Conservation (phyloP, 2,113 vertebrate species). For the Chunga burmeisteri region DNA sequence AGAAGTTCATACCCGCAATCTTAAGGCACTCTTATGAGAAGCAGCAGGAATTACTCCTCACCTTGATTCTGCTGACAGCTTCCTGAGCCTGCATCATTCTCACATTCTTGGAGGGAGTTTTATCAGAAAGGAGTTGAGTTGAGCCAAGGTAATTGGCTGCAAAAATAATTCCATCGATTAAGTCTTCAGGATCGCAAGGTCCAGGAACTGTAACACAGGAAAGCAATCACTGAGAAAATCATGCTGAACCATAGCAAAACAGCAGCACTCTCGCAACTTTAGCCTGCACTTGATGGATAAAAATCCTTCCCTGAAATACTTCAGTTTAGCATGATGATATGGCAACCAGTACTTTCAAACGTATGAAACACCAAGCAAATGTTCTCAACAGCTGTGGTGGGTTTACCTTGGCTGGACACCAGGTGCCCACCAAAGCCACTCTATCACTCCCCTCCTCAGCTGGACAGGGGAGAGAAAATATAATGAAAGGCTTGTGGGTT, state of each 20-base stretch:
- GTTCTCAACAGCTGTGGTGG: not conserved
- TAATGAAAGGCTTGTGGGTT: accelerated
- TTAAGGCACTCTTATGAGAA: not conserved
- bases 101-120: constrained; percentile 95
- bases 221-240: not conserved
- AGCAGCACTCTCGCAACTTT: not conserved
- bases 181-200: constrained; percentile 96
- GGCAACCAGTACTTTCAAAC: not conserved
- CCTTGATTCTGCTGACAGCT: constrained; percentile 96
- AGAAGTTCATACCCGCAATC: not conserved
- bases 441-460: not conserved
- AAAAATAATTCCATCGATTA: constrained; percentile 98
- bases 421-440: not conserved
- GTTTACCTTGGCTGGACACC: not conserved
- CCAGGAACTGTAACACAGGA: constrained; percentile 86
- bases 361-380: not conserved
- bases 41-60: constrained; percentile 53
- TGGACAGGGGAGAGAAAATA: not conserved
- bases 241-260: not conserved
- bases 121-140: constrained; percentile 95
- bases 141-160: constrained; percentile 97
- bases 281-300: not conserved
- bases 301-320: not conserved
- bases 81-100: constrained; percentile 99
- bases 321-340: not conserved